Percentiles rank a stretch among this genome's conserved stretches.
phyloP scores from a whole-genome alignment of 1,140 invertebrate genomes.

The Drosophila grimshawi region DNA sequence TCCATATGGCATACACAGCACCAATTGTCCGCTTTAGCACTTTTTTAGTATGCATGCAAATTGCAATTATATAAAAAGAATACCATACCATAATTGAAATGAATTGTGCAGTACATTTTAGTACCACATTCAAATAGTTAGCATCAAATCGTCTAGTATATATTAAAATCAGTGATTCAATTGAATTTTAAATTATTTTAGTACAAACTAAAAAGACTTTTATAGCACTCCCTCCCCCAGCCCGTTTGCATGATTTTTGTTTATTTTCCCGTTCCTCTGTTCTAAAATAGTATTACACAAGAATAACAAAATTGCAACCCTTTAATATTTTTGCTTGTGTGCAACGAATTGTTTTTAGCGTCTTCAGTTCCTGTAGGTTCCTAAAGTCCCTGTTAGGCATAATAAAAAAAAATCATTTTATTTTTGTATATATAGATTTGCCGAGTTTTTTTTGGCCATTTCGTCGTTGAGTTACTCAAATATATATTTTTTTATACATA shows the following conservation, averaged over 20 bases:
- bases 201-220: conserved; percentile 47
- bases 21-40: conserved; percentile 67
- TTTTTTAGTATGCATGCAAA: conserved; percentile 64
- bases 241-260: not conserved
- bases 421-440: conserved; percentile 57
- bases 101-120: conserved; percentile 36
- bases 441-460: conserved; percentile 15
- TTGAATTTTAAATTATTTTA: conserved; percentile 51
- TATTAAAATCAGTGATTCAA: conserved; percentile 1
- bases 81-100: conserved; percentile 17
- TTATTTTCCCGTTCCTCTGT: conserved; percentile 30
- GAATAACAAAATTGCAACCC: conserved; percentile 49
- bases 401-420: conserved; percentile 32
- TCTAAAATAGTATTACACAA: conserved; percentile 71
- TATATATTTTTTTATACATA: conserved; percentile 56
- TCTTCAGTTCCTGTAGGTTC: conserved; percentile 67
- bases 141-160: conserved; percentile 16
- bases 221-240: conserved; percentile 1
- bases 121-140: conserved; percentile 48
- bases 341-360: conserved; percentile 55
- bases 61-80: conserved; percentile 50
- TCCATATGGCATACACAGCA: conserved; percentile 65
- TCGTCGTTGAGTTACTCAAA: conserved; percentile 64
- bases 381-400: conserved; percentile 20
- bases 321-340: conserved; percentile 27